Conservation (phyloP, 2,888 invertebrate species). For the Fragum fragum region DNA sequence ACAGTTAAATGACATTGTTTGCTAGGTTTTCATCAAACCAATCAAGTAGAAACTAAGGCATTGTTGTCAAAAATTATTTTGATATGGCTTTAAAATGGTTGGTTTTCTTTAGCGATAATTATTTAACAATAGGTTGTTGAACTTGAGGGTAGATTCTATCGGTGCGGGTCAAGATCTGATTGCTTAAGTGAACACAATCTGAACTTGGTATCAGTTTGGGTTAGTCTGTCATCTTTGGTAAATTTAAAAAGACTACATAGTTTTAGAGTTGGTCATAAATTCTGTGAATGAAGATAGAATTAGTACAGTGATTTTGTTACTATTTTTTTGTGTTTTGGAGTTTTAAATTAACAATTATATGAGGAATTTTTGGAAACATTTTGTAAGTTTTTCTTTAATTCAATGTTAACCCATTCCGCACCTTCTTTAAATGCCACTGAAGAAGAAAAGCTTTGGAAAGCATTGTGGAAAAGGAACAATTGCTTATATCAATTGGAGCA, state of each 20-base stretch:
- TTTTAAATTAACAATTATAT: too few species aligned
- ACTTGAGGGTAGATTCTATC: neutral
- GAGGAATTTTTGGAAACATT: too few species aligned
- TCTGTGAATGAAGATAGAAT: neutral
- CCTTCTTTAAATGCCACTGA: too few species aligned
- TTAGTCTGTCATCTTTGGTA: neutral
- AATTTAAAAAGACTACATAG: neutral
- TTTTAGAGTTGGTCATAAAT: neutral
- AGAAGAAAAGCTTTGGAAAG: too few species aligned
- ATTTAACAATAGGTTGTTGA: neutral
- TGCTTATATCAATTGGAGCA: too few species aligned
- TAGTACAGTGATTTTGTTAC: too few species aligned
- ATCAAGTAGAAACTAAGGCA: conserved; percentile 11
- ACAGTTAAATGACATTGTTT: conserved; percentile 18
- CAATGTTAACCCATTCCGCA: too few species aligned
- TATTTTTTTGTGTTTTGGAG: too few species aligned
- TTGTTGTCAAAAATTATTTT: conserved; percentile 25
- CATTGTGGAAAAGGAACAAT: too few species aligned
- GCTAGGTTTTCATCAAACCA: conserved; percentile 18
- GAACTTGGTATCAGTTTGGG: conserved; percentile 1
- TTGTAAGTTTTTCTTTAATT: too few species aligned
- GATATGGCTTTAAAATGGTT: conserved; percentile 13
- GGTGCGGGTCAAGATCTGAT: neutral
- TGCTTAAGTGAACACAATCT: conserved; percentile 16
- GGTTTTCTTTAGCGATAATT: neutral